phyloP scores from a whole-genome alignment of 64 coral and sea anemone species.

The Dendronephthya gigantea region DNA sequence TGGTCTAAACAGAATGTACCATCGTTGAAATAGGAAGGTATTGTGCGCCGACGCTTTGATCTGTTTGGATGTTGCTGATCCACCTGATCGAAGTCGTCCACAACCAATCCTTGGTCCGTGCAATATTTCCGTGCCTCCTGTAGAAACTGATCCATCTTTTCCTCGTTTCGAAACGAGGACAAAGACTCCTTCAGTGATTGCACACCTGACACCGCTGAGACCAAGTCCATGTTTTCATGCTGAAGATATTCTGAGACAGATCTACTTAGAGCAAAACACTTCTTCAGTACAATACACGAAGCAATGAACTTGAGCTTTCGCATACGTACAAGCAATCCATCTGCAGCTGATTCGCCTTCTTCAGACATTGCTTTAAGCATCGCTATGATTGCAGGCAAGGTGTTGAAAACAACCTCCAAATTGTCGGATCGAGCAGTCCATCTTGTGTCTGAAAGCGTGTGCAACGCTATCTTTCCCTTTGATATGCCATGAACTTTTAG shows the following conservation, averaged over 20 bases:
- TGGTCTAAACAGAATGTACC: too few relatives aligned
- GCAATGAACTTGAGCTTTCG: too few relatives aligned
- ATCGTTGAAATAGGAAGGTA: too few relatives aligned
- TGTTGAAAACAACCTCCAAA: neutral
- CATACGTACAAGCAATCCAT: neutral
- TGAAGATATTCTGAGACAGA: slow-evolving; percentile 12
- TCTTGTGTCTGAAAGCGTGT: slow-evolving; percentile 17
- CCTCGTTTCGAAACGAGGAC: neutral
- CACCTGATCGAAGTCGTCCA: too few relatives aligned
- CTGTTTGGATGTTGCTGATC: too few relatives aligned
- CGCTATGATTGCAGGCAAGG: neutral
- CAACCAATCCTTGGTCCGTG: neutral
- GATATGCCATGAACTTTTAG: too few relatives aligned
- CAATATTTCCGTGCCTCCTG: neutral
- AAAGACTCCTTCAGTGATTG: neutral
- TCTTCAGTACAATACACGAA: too few relatives aligned
- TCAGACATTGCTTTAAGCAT: slow-evolving; percentile 4
- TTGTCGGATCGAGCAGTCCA: neutral
- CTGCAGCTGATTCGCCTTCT: neutral
- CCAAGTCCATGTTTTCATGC: too few relatives aligned
- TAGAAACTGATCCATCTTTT: neutral
- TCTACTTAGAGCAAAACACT: neutral
- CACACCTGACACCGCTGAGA: neutral
- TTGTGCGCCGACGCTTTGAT: too few relatives aligned
- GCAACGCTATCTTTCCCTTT: too few relatives aligned